These are phyloP conservation scores for Encarsia formosa DNA, from an alignment of 2,888 invertebrate species.

Conservation along the genomic window DNA sequence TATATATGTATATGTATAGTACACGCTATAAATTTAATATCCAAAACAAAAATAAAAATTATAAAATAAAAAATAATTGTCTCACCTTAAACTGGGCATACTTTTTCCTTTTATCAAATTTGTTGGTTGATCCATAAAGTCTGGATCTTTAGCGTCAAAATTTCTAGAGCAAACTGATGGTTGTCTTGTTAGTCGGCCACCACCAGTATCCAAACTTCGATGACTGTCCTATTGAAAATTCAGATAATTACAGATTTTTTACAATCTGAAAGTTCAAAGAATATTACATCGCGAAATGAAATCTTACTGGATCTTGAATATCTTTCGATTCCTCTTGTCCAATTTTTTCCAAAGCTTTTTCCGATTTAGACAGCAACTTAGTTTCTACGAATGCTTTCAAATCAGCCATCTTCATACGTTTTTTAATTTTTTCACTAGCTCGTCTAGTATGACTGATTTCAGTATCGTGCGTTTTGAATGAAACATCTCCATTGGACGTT, in stretches of 20 bases:
- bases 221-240: slow-evolving; percentile 85
- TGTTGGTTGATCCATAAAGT: slow-evolving; percentile 55
- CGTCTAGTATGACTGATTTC: slow-evolving; percentile 57
- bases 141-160: slow-evolving; percentile 55
- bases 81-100: slow-evolving; percentile 91
- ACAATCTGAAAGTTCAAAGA: no score
- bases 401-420: slow-evolving; percentile 88
- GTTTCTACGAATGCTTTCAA: slow-evolving; percentile 88
- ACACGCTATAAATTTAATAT: neutral
- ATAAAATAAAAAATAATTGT: neutral
- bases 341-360: slow-evolving; percentile 85
- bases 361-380: slow-evolving; percentile 84
- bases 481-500: slow-evolving; percentile 24
- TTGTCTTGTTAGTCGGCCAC: slow-evolving; percentile 69
- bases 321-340: slow-evolving; percentile 67
- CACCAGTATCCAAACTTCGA: slow-evolving; percentile 76
- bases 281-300: no score
- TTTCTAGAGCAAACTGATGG: slow-evolving; percentile 65
- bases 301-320: slow-evolving; percentile 28
- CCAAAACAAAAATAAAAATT: neutral
- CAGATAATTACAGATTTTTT: neutral
- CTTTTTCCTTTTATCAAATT: slow-evolving; percentile 91
- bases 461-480: slow-evolving; percentile 45
- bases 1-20: no score
- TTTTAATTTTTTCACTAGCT: slow-evolving; percentile 78